Conservation (phyloP, 1,140 invertebrate species). For the Triops cancriformis region DNA sequence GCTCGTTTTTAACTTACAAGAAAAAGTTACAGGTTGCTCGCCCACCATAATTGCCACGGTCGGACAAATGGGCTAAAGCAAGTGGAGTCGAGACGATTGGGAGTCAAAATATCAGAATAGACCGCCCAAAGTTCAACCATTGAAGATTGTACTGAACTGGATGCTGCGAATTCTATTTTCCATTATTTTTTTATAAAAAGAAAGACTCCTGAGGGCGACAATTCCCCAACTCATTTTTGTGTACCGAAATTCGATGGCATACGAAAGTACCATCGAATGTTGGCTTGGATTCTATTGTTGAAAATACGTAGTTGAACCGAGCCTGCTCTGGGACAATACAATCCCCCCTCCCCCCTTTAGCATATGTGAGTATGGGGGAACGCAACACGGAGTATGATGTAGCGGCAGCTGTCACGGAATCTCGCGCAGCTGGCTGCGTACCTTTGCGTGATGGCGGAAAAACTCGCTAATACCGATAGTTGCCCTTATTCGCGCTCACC, state of each 20-base stretch:
- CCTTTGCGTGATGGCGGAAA: not conserved
- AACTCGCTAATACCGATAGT: not conserved
- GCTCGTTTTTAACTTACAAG: not conserved
- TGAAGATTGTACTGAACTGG: no score
- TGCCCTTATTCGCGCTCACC: not conserved
- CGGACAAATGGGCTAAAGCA: not conserved
- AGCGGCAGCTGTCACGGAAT: slow-evolving; percentile 4
- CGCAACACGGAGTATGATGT: not conserved
- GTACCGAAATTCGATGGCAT: no score
- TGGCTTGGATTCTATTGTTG: not conserved
- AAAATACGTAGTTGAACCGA: not conserved
- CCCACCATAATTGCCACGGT: not conserved
- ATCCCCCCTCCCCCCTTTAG: not conserved
- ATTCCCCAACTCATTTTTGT: no score
- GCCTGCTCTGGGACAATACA: not conserved
- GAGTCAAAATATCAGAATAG: not conserved
- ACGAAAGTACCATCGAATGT: not conserved
- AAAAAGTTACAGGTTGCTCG: slow-evolving; percentile 10
- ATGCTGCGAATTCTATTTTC: no score
- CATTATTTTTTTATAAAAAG: no score
- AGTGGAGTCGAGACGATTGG: not conserved
- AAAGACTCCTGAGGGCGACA: no score
- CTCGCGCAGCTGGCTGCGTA: not conserved
- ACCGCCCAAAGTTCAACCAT: not conserved
- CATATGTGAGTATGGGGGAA: not conserved